Percentiles rank a stretch among this genome's conserved stretches.
These are phyloP conservation scores for Chrysoperla carnea DNA, from an alignment of 1,140 invertebrate species.

Conservation along the genomic window DNA sequence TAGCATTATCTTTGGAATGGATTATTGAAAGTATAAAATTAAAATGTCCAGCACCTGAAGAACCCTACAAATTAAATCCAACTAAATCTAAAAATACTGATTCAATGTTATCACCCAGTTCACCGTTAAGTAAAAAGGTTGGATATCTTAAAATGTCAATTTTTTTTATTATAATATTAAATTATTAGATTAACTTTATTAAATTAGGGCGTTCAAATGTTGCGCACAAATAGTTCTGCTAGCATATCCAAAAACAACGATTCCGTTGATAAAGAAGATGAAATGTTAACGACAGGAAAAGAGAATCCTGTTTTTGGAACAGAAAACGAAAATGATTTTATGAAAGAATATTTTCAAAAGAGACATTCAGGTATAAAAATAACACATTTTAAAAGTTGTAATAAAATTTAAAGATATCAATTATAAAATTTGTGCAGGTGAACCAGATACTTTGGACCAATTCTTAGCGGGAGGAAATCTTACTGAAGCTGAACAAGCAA, in stretches of 20 bases:
- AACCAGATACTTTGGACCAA: conserved; percentile 9
- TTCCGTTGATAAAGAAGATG: background rate
- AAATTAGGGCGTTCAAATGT: conserved; percentile 21
- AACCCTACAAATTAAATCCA: conserved; percentile 22
- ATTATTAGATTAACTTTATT: background rate
- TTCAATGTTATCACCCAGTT: conserved; percentile 23
- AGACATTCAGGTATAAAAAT: background rate
- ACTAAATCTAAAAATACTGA: conserved; percentile 4
- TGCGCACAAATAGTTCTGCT: conserved; percentile 10
- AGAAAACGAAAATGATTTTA: conserved; percentile 4
- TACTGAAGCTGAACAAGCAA: too few relatives aligned
- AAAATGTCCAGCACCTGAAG: conserved; percentile 36
- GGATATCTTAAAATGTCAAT: background rate
- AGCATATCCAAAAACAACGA: background rate
- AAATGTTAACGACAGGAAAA: too few relatives aligned
- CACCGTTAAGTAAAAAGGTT: conserved; percentile 44
- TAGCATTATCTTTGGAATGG: conserved; percentile 53
- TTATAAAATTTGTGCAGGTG: background rate
- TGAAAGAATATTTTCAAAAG: conserved; percentile 1
- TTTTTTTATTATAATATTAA: conserved; percentile 2
- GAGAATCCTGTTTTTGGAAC: background rate
- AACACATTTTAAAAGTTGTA: too few relatives aligned
- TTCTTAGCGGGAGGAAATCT: conserved; percentile 2
- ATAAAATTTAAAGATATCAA: background rate
- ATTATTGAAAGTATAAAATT: conserved; percentile 49